Percentiles rank a stretch among this genome's conserved stretches.
phyloP scores from a whole-genome alignment of 2,113 vertebrate genomes.

The Notothenia rossii region DNA sequence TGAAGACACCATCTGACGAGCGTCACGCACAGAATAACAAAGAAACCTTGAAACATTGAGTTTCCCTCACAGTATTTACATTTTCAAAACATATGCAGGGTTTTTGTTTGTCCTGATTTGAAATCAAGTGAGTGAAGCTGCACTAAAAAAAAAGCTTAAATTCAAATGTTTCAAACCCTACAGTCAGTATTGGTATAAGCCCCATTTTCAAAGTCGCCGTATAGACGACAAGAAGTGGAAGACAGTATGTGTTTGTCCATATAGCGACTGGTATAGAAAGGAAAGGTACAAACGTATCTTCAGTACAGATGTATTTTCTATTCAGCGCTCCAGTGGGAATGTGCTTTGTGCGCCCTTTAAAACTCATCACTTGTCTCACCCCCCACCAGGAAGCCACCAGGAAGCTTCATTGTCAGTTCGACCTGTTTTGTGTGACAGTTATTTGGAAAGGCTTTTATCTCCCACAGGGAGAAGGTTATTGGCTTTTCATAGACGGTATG shows the following conservation, averaged over 20 bases:
- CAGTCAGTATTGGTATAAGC: too few species aligned
- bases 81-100: too few species aligned
- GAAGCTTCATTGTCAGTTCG: slow-evolving; percentile 13
- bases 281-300: neutral
- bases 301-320: neutral
- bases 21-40: too few species aligned
- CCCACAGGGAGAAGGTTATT: slow-evolving; percentile 24
- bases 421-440: slow-evolving; percentile 20
- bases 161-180: too few species aligned
- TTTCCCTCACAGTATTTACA: too few species aligned
- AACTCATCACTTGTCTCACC: neutral
- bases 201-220: neutral
- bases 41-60: too few species aligned
- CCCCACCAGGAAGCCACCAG: neutral
- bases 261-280: neutral
- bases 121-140: too few species aligned
- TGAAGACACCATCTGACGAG: too few species aligned
- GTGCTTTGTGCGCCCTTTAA: neutral
- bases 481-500: slow-evolving; percentile 26
- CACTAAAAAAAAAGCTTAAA: too few species aligned
- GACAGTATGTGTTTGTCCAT: neutral
- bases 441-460: slow-evolving; percentile 19
- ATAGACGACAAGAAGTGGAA: neutral
- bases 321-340: neutral
- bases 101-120: too few species aligned